phyloP scores from a whole-genome alignment of 2,888 invertebrate genomes.

The Nephrocerus scutellatus region DNA sequence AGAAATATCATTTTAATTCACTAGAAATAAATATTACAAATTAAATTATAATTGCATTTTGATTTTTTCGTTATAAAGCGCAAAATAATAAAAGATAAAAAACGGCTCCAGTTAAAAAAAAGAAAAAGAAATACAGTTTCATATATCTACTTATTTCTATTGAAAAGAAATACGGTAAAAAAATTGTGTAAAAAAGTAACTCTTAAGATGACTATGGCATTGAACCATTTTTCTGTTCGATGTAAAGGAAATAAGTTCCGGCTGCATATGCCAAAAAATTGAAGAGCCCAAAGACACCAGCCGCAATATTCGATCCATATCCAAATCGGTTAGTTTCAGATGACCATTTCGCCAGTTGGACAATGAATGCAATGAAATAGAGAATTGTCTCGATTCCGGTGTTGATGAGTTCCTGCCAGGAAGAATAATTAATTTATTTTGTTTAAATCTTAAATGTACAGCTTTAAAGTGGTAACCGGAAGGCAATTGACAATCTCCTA shows the following conservation, averaged over 20 bases:
- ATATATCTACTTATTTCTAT: no score
- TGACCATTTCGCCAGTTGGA: conserved; percentile 62
- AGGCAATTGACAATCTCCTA: conserved; percentile 3
- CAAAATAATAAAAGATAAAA: no score
- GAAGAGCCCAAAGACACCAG: conserved; percentile 78
- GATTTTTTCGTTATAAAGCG: no score
- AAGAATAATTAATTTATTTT: conserved; percentile 4
- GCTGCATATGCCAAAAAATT: conserved; percentile 73
- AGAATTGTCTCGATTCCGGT: conserved; percentile 61
- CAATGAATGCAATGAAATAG: conserved; percentile 74
- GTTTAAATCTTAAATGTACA: not conserved
- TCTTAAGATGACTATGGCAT: conserved; percentile 32
- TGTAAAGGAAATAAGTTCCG: conserved; percentile 66
- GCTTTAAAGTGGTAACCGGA: conserved; percentile 11
- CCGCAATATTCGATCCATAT: conserved; percentile 61
- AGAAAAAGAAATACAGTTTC: no score
- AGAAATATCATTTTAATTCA: no score
- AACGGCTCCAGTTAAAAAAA: no score
- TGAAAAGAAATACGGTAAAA: no score
- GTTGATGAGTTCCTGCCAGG: conserved; percentile 72
- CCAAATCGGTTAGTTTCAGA: conserved; percentile 29
- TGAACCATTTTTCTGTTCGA: conserved; percentile 60
- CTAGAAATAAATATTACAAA: no score
- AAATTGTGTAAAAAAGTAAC: not conserved
- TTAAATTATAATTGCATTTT: no score